These are phyloP conservation scores for Prietella phreatophila DNA, from an alignment of 2,113 vertebrate species.

Conservation along the genomic window DNA sequence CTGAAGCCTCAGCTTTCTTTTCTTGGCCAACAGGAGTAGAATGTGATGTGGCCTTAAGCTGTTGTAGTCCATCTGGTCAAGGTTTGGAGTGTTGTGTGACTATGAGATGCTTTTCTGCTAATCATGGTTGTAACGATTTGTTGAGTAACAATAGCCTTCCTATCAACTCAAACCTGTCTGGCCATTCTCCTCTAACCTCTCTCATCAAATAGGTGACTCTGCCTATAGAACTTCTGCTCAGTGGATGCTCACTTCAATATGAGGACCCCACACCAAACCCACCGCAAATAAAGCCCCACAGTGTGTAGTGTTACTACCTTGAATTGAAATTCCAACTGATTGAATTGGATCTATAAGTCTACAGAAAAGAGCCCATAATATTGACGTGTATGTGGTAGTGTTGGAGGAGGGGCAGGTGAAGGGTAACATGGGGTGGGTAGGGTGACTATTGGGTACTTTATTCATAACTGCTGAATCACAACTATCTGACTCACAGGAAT, in stretches of 20 bases:
- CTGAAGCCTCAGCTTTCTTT: background rate
- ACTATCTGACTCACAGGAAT: slow-evolving; percentile 73
- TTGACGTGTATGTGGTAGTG: background rate
- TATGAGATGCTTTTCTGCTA: background rate
- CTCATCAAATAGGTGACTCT: background rate
- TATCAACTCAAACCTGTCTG: background rate
- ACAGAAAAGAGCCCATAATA: background rate
- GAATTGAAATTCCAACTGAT: background rate
- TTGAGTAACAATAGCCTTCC: background rate
- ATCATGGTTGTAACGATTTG: background rate
- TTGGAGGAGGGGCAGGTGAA: background rate
- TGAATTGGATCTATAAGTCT: background rate
- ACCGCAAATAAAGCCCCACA: no score
- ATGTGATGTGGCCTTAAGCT: background rate
- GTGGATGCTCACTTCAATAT: background rate
- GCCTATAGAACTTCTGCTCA: background rate
- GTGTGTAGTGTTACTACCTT: background rate
- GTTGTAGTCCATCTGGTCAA: background rate
- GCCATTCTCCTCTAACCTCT: background rate
- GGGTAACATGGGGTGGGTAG: background rate
- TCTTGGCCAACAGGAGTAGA: background rate
- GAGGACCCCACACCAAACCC: background rate
- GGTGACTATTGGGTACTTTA: background rate
- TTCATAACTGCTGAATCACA: background rate
- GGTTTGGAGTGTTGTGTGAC: background rate